Base-by-base conservation (phyloP, 2,113 vertebrate species). In the Hipposideros armiger region DNA sequence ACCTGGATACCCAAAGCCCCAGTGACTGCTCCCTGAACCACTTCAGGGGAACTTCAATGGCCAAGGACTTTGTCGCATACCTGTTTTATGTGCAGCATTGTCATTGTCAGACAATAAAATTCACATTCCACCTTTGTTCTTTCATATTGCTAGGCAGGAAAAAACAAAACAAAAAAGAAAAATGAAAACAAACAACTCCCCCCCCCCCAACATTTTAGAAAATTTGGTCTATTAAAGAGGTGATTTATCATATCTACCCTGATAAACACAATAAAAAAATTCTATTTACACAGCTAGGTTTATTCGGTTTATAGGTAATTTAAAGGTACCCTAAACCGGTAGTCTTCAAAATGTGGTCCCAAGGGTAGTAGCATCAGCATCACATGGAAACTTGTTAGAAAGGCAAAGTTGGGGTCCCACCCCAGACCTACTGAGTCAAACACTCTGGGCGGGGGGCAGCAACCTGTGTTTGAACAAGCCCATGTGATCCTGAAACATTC, bases 101-200 rank as follows among this genome's bases (percentile, higher is more conserved):
- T 94, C 42, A 88, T 88, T 56, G 73, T 76, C 70, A 96, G 88
- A 94, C 69, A 92, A 90, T 40, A 81, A 91, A 87, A 92, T 56
- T 73, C 85, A 94, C 1, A 69, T 78, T 62, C 36, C 0, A 77
- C 24, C 28, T 90, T 84, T 82, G 56, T 82, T 86, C 36, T 74
- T 95, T 92, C 40, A 32, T 8, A 56, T 22, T 36, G 9, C 17
- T 19, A 32, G 54, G 83, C 45, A 87, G 84, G 76, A 90, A 77
- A 91, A 83, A 83, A 16, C 7, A 50, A 83, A 56, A 36, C 15
- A 64, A 42, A 36, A 54, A 70, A 36, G 11, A 60, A 81, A 86
- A 85, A 69, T 15, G 47, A 60, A 62, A 52, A 30, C 11, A 67
- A 40, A 52, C 56, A 19, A 19, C 2, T 2, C 11, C 0, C 7